phyloP scores from a whole-genome alignment of 2,797 vertebrate genomes.

The Darevskia mixta region DNA sequence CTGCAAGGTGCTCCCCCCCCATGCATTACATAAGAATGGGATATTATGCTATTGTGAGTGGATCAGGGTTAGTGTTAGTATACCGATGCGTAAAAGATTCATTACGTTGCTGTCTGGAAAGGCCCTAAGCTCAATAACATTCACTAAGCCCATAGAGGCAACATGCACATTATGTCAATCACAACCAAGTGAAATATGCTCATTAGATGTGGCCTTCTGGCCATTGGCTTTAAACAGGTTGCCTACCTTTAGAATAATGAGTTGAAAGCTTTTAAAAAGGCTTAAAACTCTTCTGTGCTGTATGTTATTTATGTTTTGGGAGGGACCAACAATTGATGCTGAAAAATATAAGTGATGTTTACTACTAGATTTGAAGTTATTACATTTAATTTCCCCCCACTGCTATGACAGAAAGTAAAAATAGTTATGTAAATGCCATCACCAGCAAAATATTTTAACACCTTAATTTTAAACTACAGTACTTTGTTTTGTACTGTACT shows the following conservation, averaged over 20 bases:
- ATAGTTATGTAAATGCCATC: constrained; percentile 18
- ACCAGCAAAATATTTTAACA: constrained; percentile 15
- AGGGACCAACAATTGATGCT: background rate
- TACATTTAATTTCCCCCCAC: constrained; percentile 34
- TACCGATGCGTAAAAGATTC: background rate
- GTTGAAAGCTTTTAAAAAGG: background rate
- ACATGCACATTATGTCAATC: constrained; percentile 13
- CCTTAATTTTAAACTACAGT: background rate
- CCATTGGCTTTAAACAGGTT: background rate
- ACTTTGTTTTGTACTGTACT: too few species aligned
- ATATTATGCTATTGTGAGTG: background rate
- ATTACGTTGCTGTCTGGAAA: background rate
- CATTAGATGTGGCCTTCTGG: background rate
- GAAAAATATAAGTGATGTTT: constrained; percentile 11
- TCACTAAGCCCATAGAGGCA: background rate
- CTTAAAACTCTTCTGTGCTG: background rate
- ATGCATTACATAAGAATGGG: background rate
- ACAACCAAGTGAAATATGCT: background rate
- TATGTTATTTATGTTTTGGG: background rate
- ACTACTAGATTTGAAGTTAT: constrained; percentile 13
- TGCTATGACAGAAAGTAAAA: background rate
- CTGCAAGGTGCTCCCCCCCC: too few species aligned
- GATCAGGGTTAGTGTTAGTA: background rate
- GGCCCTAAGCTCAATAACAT: background rate
- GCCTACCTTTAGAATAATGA: background rate